Evolutionary conservation across 2,888 invertebrate genomes (phyloP).

Genomic region (Catocala sponsa): DNA sequence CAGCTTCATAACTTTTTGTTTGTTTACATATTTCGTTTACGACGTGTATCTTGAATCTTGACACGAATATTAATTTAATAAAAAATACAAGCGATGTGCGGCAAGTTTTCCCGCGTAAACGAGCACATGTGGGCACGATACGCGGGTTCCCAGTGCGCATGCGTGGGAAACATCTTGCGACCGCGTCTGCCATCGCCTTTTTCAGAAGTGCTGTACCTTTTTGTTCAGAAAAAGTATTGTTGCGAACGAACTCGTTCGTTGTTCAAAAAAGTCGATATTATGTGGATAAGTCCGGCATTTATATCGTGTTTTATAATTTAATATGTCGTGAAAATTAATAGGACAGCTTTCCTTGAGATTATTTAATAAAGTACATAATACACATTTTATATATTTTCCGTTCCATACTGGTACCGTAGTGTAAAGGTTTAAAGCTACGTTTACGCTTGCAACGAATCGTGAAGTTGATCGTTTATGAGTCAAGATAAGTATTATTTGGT

Average conservation of each 20-base stretch:
- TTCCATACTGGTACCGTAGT: too few relatives aligned
- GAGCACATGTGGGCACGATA: slow-evolving; percentile 73
- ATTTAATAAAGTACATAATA: too few relatives aligned
- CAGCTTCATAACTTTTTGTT: slow-evolving; percentile 45
- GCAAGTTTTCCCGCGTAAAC: slow-evolving; percentile 74
- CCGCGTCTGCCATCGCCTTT: slow-evolving; percentile 71
- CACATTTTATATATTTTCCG: too few relatives aligned
- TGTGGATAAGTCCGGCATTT: neutral
- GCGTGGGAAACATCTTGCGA: slow-evolving; percentile 78
- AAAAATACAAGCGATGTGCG: slow-evolving; percentile 51
- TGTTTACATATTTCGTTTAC: slow-evolving; percentile 48
- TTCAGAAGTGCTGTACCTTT: slow-evolving; percentile 55
- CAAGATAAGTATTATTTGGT: too few relatives aligned
- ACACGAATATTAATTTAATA: slow-evolving; percentile 58
- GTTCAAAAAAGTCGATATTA: slow-evolving; percentile 9
- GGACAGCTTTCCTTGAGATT: too few relatives aligned
- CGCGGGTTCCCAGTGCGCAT: slow-evolving; percentile 74
- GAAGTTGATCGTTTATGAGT: too few relatives aligned
- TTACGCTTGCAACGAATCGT: too few relatives aligned
- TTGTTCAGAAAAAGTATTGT: slow-evolving; percentile 66
- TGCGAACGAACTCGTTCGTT: slow-evolving; percentile 28
- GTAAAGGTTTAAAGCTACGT: too few relatives aligned
- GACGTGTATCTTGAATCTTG: slow-evolving; percentile 43
- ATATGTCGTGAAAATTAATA: neutral
- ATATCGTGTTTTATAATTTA: neutral